Conservation (phyloP, 2,113 vertebrate species). For the Caretta caretta region DNA sequence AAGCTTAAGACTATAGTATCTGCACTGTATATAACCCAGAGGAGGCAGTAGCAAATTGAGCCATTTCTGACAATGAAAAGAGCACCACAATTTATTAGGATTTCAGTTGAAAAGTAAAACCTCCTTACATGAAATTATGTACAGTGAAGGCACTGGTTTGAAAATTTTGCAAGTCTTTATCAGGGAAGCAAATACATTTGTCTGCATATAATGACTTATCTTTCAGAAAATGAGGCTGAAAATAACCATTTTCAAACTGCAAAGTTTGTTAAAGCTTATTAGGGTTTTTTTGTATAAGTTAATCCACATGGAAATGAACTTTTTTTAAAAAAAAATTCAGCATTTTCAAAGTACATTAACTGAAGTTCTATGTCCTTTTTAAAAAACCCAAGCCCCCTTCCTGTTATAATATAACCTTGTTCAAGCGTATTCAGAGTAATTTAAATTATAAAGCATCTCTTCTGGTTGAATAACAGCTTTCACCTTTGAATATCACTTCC, state of each 20-base stretch:
- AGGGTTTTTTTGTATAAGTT: background rate
- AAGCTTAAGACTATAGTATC: background rate
- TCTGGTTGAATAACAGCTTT: constrained; percentile 42
- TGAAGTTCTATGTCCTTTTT: background rate
- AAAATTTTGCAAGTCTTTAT: background rate
- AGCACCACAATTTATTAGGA: background rate
- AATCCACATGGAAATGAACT: constrained; percentile 28
- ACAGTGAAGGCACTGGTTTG: background rate
- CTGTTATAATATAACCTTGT: background rate
- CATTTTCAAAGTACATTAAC: constrained; percentile 24
- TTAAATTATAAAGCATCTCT: constrained; percentile 45
- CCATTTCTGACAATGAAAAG: background rate
- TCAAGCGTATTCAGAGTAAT: constrained; percentile 18
- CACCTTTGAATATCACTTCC: background rate
- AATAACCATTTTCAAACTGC: background rate
- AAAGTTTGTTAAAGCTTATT: background rate
- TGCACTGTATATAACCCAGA: background rate
- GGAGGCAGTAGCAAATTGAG: background rate
- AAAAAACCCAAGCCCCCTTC: background rate
- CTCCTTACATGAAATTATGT: background rate
- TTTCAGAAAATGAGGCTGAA: constrained; percentile 9
- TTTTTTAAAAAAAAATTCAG: background rate
- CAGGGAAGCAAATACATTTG: background rate
- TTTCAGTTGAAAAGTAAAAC: constrained; percentile 9
- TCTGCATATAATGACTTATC: background rate